These are phyloP conservation scores for Cactoblastis cactorum DNA, from an alignment of 2,888 invertebrate genomes.

Conservation along the genomic window DNA sequence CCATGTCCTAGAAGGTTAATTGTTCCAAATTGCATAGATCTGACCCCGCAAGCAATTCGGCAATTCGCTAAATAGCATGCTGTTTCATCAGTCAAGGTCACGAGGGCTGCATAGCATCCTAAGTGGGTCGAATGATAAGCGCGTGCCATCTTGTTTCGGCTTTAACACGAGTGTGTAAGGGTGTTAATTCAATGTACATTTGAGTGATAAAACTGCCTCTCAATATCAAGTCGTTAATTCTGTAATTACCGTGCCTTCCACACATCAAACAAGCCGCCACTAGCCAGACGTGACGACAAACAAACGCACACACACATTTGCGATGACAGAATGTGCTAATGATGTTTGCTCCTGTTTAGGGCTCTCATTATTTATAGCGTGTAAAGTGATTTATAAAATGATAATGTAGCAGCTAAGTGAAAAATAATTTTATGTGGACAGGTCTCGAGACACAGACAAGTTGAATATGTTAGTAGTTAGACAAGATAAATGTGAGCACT, in stretches of 20 bases:
- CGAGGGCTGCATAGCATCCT: slow-evolving; percentile 28
- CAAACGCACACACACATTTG: slow-evolving; percentile 30
- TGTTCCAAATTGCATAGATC: slow-evolving; percentile 27
- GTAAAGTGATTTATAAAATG: slow-evolving; percentile 14
- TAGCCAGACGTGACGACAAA: slow-evolving; percentile 38
- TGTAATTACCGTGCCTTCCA: slow-evolving; percentile 58
- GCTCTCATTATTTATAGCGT: slow-evolving; percentile 24
- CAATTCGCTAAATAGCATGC: slow-evolving; percentile 44
- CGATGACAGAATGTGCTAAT: slow-evolving; percentile 32
- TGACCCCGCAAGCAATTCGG: slow-evolving; percentile 48
- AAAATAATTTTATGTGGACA: slow-evolving; percentile 6
- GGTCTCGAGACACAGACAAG: slow-evolving; percentile 1
- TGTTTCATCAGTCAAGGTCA: slow-evolving; percentile 43
- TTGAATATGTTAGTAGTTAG: slow-evolving; percentile 1
- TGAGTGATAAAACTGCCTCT: slow-evolving; percentile 61
- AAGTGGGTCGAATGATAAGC: slow-evolving; percentile 42
- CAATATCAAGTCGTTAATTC: slow-evolving; percentile 55
- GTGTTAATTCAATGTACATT: slow-evolving; percentile 30
- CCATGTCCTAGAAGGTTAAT: slow-evolving; percentile 14
- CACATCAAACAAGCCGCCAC: slow-evolving; percentile 61
- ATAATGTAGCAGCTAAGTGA: slow-evolving; percentile 12
- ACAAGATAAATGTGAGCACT: slow-evolving; percentile 5
- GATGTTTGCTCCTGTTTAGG: slow-evolving; percentile 29
- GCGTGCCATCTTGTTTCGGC: not conserved
- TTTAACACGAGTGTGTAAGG: not conserved